Base-by-base conservation (phyloP, 2,888 invertebrate genomes). In the Tipula confusa region DNA sequence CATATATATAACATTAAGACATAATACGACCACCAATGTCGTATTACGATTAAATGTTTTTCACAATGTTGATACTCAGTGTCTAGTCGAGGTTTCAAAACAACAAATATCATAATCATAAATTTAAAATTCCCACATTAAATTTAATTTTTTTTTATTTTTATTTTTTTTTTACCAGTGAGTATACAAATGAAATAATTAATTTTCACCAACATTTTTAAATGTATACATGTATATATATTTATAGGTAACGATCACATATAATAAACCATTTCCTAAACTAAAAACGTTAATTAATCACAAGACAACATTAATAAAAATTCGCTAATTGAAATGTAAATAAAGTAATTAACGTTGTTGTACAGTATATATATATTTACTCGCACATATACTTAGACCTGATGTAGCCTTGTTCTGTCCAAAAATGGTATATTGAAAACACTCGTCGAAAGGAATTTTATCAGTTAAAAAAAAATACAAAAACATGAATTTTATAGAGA, bases 131-230 rank as follows among this genome's bases (percentile, higher is more conserved):
- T 64, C 24, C 24, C 64, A 64, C 64, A n/a, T 64, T 11, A 24
- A 64, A 64, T 24, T 1, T 1, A 36, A 38, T 4, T 6, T n/a
- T n/a, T n/a, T n/a, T n/a, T n/a, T n/a, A n/a, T n/a, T n/a, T n/a
- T n/a, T n/a, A n/a, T n/a, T n/a, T n/a, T n/a, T n/a, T n/a, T n/a
- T n/a, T n/a, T n/a, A n/a, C n/a, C n/a, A n/a, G n/a, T n/a, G n/a
- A n/a, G n/a, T n/a, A 64, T 24, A 64, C 64, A 64, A 64, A 64
- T 64, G 64, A 64, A 64, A 64, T 24, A 64, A 64, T 64, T 64
- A 64, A 64, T 64, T 64, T 64, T 64, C 24, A 64, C 64, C 24
- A 48, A 64, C 11, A 9, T 64, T 64, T 64, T 24, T 24, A 64
- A 24, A 64, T 13, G 24, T 64, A n/a, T 24, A 64, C 11, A 2